A percentile compares a stretch with the other conserved stretches of the same genome.
These are phyloP conservation scores for Sweltsa coloradensis DNA, from an alignment of 1,140 invertebrate genomes.

Conservation along the genomic window DNA sequence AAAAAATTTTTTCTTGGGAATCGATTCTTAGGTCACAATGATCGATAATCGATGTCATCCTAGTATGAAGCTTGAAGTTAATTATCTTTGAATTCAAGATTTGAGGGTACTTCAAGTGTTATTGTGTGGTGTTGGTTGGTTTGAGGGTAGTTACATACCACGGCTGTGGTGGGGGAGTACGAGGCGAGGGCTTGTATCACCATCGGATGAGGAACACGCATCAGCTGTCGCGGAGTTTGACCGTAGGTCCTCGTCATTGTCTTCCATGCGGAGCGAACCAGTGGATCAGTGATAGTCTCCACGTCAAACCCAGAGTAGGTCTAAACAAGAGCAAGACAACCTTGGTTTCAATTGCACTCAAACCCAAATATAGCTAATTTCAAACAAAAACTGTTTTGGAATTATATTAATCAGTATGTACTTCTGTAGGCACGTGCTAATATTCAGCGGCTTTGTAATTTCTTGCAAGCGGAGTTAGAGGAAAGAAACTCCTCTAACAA, in stretches of 20 bases:
- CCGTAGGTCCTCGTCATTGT: constrained; percentile 91
- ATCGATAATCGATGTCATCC: no score
- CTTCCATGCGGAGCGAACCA: constrained; percentile 65
- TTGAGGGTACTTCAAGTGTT: no score
- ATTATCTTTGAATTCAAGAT: no score
- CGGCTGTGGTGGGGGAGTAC: constrained; percentile 23
- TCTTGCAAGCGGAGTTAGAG: no score
- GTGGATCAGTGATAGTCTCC: constrained; percentile 55
- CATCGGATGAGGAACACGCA: constrained; percentile 61
- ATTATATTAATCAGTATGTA: neutral
- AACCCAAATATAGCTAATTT: neutral
- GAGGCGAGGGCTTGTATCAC: constrained; percentile 26
- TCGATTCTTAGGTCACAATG: no score
- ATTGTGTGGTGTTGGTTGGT: no score
- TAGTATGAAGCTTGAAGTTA: no score
- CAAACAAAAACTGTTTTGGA: neutral
- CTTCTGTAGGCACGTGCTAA: no score
- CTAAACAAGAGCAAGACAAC: constrained; percentile 36
- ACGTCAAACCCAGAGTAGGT: constrained; percentile 82
- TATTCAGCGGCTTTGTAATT: no score
- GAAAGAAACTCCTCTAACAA: no score
- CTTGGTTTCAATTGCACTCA: neutral
- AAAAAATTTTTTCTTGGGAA: no score
- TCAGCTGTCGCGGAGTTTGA: constrained; percentile 85
- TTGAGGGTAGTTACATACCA: no score